Conservation (phyloP, 1,140 invertebrate species). For the Brachionus rotundiformis region DNA sequence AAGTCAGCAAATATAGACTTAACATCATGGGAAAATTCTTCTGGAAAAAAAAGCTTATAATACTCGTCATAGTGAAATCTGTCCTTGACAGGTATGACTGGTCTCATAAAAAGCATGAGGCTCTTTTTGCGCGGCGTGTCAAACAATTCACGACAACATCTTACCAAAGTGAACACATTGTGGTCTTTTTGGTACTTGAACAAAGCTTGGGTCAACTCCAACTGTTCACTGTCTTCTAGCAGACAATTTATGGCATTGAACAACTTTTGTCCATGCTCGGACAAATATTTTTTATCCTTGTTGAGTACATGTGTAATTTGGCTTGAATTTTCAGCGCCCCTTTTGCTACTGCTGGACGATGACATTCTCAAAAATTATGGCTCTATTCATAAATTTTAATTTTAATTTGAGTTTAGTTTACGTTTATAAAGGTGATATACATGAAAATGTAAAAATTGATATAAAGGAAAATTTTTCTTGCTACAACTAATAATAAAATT, state of each 20-base stretch:
- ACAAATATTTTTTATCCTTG: constrained; percentile 44
- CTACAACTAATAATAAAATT: constrained; percentile 33
- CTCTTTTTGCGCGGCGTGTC: constrained; percentile 38
- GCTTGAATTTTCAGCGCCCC: constrained; percentile 16
- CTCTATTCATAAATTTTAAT: neutral
- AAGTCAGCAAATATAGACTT: constrained; percentile 49
- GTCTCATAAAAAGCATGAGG: constrained; percentile 49
- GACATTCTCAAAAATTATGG: neutral
- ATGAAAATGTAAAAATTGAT: constrained; percentile 23
- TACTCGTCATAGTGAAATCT: constrained; percentile 49
- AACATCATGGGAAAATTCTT: constrained; percentile 40
- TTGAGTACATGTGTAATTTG: constrained; percentile 43
- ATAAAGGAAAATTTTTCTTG: neutral
- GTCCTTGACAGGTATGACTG: constrained; percentile 49
- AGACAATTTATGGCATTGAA: constrained; percentile 48
- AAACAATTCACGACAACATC: constrained; percentile 45
- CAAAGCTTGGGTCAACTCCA: constrained; percentile 23
- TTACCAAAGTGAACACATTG: constrained; percentile 42
- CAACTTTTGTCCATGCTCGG: constrained; percentile 45
- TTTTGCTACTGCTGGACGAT: neutral
- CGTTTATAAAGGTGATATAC: neutral
- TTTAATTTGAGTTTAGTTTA: neutral
- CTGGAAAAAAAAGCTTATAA: constrained; percentile 50
- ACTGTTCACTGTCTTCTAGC: constrained; percentile 22
- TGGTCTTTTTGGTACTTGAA: constrained; percentile 51